phyloP scores from a whole-genome alignment of 2,888 invertebrate species.

The Ametastegia equiseti region DNA sequence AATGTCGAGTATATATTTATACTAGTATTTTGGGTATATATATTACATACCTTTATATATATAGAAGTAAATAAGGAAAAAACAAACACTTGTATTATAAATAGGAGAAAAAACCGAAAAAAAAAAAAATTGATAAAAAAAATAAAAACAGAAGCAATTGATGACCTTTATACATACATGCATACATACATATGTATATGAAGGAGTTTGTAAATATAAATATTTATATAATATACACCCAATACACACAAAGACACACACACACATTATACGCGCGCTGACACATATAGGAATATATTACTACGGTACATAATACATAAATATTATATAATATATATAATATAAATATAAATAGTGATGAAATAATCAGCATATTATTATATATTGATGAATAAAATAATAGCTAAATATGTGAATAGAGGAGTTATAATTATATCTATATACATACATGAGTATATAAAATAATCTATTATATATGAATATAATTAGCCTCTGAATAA shows the following conservation, averaged over 20 bases:
- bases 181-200: too few species aligned
- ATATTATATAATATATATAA: not conserved
- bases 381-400: not conserved
- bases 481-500: slow-evolving; percentile 49
- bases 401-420: slow-evolving; percentile 1
- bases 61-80: slow-evolving; percentile 29
- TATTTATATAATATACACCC: slow-evolving; percentile 27
- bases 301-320: too few species aligned
- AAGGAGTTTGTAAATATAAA: slow-evolving; percentile 70
- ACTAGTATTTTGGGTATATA: slow-evolving; percentile 74
- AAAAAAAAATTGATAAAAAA: slow-evolving; percentile 38
- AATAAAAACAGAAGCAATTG: slow-evolving; percentile 51
- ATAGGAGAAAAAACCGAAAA: slow-evolving; percentile 45
- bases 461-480: slow-evolving; percentile 63
- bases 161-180: too few species aligned
- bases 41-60: slow-evolving; percentile 57
- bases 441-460: not conserved
- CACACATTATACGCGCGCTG: too few species aligned
- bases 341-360: not conserved
- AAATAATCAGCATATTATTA: not conserved
- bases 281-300: too few species aligned
- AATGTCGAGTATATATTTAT: slow-evolving; percentile 74
- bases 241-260: not conserved
- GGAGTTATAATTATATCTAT: not conserved
- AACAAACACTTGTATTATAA: slow-evolving; percentile 52